Evolutionary conservation across 2,797 vertebrate species (phyloP).

Genomic region (Buceros bicornis): DNA sequence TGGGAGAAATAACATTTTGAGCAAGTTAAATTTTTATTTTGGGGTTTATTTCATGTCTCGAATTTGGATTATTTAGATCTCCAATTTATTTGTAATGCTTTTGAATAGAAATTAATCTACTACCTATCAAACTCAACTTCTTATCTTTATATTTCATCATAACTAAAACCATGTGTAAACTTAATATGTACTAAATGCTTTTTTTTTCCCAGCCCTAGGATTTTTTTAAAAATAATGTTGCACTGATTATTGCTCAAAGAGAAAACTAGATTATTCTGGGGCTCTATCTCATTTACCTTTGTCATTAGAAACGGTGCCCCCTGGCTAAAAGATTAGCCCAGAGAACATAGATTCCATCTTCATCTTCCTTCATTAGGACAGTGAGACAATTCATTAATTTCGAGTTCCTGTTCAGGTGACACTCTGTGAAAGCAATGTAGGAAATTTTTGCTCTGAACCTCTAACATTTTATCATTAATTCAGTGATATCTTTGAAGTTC

Average conservation of each 20-base stretch:
- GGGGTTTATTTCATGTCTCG: not conserved
- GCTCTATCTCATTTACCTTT: not conserved
- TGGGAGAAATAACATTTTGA: not conserved
- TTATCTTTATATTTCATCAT: not conserved
- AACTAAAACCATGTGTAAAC: not conserved
- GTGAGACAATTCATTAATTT: constrained; percentile 15
- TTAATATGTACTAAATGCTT: not conserved
- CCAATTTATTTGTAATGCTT: not conserved
- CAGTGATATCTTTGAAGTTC: not conserved
- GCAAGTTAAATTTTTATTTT: not conserved
- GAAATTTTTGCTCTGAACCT: not conserved
- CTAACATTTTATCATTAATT: not conserved
- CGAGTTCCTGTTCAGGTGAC: not conserved
- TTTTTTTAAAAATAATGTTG: not conserved
- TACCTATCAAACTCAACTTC: not conserved
- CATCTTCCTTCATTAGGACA: not conserved
- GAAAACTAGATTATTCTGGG: not conserved
- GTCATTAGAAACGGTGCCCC: not conserved
- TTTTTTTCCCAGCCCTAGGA: not conserved
- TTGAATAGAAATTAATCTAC: not conserved
- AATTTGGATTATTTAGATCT: not conserved
- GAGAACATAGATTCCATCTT: not conserved
- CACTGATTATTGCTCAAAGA: not conserved
- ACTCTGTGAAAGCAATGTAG: not conserved
- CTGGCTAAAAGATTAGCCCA: not conserved